phyloP scores from a whole-genome alignment of 2,888 invertebrate species.

The Ennomos quercinarius region DNA sequence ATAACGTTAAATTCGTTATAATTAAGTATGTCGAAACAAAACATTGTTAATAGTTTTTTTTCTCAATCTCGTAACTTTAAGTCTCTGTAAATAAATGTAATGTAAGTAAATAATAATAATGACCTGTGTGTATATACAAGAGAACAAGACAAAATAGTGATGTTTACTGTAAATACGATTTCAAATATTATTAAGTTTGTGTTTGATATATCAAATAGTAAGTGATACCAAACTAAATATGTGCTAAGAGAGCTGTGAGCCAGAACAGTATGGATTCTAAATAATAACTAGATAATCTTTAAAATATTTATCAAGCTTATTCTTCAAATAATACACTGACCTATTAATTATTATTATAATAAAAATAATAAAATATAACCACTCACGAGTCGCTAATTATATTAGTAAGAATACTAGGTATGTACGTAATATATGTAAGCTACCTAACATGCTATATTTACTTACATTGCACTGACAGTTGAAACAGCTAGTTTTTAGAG shows the following conservation, averaged over 20 bases:
- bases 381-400: too few species aligned
- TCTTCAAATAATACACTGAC: neutral
- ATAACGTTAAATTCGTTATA: neutral
- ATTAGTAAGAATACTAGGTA: too few species aligned
- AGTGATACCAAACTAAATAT: constrained; percentile 39
- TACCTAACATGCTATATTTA: too few species aligned
- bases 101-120: neutral
- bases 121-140: constrained; percentile 35
- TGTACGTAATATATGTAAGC: too few species aligned
- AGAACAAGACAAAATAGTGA: constrained; percentile 43
- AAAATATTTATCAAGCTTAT: neutral
- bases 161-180: constrained; percentile 63
- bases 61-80: constrained; percentile 27
- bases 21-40: constrained; percentile 7
- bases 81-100: constrained; percentile 17
- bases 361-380: too few species aligned
- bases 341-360: too few species aligned
- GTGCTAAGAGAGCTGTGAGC: constrained; percentile 69
- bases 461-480: too few species aligned
- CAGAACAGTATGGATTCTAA: constrained; percentile 61
- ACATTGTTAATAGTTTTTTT: constrained; percentile 25
- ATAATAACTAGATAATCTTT: neutral
- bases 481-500: too few species aligned
- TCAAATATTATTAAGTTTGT: constrained; percentile 47
- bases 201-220: constrained; percentile 38